phyloP scores from a whole-genome alignment of 2,888 invertebrate genomes.

The Lochmaea crataegi region DNA sequence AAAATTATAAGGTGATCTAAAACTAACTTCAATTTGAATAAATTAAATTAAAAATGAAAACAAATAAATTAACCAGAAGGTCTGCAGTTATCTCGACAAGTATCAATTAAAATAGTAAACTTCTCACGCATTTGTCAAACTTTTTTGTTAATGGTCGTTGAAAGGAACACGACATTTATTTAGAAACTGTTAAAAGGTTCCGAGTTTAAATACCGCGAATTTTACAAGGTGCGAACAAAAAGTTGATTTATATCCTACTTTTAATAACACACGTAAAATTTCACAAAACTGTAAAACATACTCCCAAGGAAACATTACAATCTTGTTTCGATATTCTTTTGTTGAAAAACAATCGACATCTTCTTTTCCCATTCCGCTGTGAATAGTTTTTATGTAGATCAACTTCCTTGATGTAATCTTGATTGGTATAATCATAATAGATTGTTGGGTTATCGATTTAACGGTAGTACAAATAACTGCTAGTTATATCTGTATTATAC shows the following conservation, averaged over 20 bases:
- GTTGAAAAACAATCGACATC: slow-evolving; percentile 24
- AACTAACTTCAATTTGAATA: not conserved
- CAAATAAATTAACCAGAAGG: not conserved
- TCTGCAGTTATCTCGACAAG: slow-evolving; percentile 14
- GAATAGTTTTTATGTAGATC: slow-evolving; percentile 36
- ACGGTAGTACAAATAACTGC: slow-evolving; percentile 44
- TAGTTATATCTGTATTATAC: slow-evolving; percentile 18
- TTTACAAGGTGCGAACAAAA: too few relatives aligned
- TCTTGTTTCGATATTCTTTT: slow-evolving; percentile 16
- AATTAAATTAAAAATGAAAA: not conserved
- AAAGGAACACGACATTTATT: slow-evolving; percentile 19
- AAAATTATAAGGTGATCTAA: too few relatives aligned
- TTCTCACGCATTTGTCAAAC: slow-evolving; percentile 22
- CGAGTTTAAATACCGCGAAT: too few relatives aligned
- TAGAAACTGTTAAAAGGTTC: slow-evolving; percentile 5
- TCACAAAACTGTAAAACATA: not conserved
- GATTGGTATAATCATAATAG: slow-evolving; percentile 46
- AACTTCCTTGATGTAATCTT: slow-evolving; percentile 45
- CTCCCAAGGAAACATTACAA: slow-evolving; percentile 17
- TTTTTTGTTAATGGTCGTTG: slow-evolving; percentile 10
- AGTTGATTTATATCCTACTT: not conserved
- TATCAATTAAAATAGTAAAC: slow-evolving; percentile 22
- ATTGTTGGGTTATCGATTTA: slow-evolving; percentile 44
- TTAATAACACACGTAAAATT: too few relatives aligned
- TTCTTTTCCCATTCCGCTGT: slow-evolving; percentile 29